A percentile compares a stretch with the other conserved stretches of the same genome.
phyloP scores from a whole-genome alignment of 2,888 invertebrate genomes.

The Patella pellucida region DNA sequence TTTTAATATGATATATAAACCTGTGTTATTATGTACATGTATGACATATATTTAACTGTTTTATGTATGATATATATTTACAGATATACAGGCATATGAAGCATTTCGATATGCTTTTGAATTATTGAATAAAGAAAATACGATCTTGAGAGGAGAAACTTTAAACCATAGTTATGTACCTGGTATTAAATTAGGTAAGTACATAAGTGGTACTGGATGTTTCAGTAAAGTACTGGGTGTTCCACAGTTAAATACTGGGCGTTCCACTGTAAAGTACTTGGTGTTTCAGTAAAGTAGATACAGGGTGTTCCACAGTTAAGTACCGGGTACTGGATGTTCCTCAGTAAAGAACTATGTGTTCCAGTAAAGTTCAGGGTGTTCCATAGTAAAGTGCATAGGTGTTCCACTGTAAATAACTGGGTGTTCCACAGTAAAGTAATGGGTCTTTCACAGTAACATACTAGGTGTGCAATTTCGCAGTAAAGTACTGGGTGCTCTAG shows the following conservation, averaged over 20 bases:
- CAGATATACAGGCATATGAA: constrained; percentile 63
- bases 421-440: too few species aligned
- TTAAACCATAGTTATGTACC: constrained; percentile 65
- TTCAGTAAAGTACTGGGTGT: not conserved
- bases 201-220: not conserved
- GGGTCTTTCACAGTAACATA: too few species aligned
- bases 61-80: not conserved
- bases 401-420: too few species aligned
- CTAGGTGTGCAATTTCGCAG: too few species aligned
- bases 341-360: not conserved
- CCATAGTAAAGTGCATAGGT: too few species aligned
- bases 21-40: not conserved
- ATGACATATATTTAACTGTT: not conserved
- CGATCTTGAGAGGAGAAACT: constrained; percentile 50
- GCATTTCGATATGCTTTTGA: constrained; percentile 64
- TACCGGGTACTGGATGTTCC: too few species aligned
- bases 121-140: constrained; percentile 62
- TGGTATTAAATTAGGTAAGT: constrained; percentile 65
- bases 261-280: not conserved
- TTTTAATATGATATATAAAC: too few species aligned
- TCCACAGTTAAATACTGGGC: not conserved
- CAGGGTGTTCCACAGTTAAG: too few species aligned
- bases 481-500: too few species aligned
- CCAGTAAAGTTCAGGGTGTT: not conserved
- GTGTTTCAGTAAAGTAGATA: not conserved